Base-by-base conservation (phyloP, 1,140 invertebrate species). In the Drosophila oshimai region DNA sequence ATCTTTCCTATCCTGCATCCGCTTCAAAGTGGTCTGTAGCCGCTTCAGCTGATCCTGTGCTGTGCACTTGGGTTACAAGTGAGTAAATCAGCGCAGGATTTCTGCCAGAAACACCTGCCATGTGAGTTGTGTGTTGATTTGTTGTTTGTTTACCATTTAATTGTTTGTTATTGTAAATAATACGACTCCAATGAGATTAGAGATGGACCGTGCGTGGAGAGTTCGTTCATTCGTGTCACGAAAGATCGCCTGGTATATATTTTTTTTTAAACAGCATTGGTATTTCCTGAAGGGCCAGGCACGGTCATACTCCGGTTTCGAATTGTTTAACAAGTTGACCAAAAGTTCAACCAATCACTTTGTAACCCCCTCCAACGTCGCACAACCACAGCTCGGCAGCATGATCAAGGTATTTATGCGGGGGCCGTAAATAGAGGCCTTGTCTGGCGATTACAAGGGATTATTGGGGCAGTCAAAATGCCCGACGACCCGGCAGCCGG, bases 21-120 rank as follows among this genome's bases (percentile, higher is more conserved):
- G 31, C 31, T 80, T 86, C 4, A 90, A 36, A 18, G 51, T 64
- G 1, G 34, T 29, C 39, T 90, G 89, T 45, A 90, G 41, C 1
- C 89, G 61, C 26, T 89, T 89, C 0, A 90, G 73, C 7, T 89
- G 86, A 17, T 81, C 71, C 45, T 90, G 89, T 0, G 89, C 89
- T 1, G 69, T 87, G 76, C 10, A n/a, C n/a, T n/a, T n/a, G n/a
- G n/a, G n/a, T n/a, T n/a, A n/a, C n/a, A n/a, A n/a, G n/a, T n/a
- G n/a, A n/a, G n/a, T n/a, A n/a, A n/a, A n/a, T n/a, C n/a, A n/a
- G n/a, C n/a, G n/a, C n/a, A n/a, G n/a, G n/a, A n/a, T n/a, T n/a
- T n/a, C n/a, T n/a, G n/a, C n/a, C n/a, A n/a, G n/a, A n/a, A n/a
- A n/a, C n/a, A n/a, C n/a, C n/a, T n/a, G n/a, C n/a, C n/a, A n/a